Evolutionary conservation across 2,888 invertebrate species (phyloP), one percentile per base, ranked within the genome.

Genomic region (Saturnia japonica): DNA sequence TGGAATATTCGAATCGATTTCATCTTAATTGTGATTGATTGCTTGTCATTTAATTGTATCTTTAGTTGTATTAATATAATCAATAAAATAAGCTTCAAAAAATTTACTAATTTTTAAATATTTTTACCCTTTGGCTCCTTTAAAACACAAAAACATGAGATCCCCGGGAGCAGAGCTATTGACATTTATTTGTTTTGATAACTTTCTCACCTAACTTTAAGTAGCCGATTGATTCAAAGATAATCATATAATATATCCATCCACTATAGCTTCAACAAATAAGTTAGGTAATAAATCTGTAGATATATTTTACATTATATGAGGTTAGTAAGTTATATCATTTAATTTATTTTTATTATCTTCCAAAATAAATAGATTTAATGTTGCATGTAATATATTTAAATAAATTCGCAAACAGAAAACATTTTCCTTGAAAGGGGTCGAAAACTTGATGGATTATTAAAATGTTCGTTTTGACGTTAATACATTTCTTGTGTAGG

Each of bases 401-500:
- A 14, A 60, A 60, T 60, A 25, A 60, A 60, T 25, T 60, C 16
- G 19, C 40, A 67, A 69, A 42, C 47, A 67, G 60, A 22, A 68
- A 72, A 69, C 28, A 62, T 54, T 79, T 79, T 75, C 74, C 76
- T 74, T 76, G 76, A 75, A 85, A 82, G 84, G 85, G 85, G 83
- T 85, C 83, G 81, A 75, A 80, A 75, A 71, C 79, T 84, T 85
- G 86, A 92, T 91, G 83, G 88, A 93, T 92, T 90, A 86, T 84
- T 81, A 84, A 87, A 88, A 84, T 83, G 84, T 82, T 80, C 85
- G 78, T 86, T 84, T 84, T 88, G 91, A 92, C 93, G 88, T 86
- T 91, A 92, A 93, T 92, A 90, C 91, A 89, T 90, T 90, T 89
- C 85, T 87, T 83, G 82, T 84, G 82, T 85, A 80, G 90, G 91